These are phyloP conservation scores for Halichoerus grypus DNA, from an alignment of 2,113 vertebrate genomes.

Conservation along the genomic window DNA sequence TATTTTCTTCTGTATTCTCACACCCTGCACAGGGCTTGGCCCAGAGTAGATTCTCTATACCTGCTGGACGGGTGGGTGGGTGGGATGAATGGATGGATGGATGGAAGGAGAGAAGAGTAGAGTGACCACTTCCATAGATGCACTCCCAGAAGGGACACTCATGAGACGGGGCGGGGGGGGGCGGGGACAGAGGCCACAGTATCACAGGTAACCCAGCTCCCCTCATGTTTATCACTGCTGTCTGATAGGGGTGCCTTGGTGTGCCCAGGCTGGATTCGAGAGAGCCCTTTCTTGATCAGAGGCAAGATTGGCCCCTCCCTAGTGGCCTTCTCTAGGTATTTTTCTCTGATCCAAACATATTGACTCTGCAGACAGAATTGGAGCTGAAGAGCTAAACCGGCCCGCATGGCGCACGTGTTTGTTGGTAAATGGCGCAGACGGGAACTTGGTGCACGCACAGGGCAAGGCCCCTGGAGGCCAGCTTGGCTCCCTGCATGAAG, in stretches of 20 bases:
- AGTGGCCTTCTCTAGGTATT: neutral
- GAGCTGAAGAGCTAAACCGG: neutral
- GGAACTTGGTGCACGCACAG: neutral
- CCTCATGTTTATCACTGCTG: neutral
- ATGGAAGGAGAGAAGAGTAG: neutral
- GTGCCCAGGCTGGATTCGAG: neutral
- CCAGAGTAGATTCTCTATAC: neutral
- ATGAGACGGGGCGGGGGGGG: neutral
- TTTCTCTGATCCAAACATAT: neutral
- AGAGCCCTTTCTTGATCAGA: neutral
- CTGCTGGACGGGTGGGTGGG: neutral
- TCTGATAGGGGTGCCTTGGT: neutral
- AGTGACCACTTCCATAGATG: neutral
- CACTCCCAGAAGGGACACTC: neutral
- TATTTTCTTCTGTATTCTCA: neutral
- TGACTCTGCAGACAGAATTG: neutral
- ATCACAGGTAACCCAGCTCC: neutral
- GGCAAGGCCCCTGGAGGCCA: neutral
- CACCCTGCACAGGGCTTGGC: neutral
- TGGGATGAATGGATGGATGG: too few relatives aligned
- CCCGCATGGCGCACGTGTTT: fast-evolving
- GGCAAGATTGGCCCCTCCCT: neutral
- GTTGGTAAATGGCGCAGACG: neutral
- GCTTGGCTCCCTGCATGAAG: neutral
- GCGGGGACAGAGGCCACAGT: neutral